Base-by-base conservation (phyloP, 1,140 invertebrate species). In the Heliothis subflexa region DNA sequence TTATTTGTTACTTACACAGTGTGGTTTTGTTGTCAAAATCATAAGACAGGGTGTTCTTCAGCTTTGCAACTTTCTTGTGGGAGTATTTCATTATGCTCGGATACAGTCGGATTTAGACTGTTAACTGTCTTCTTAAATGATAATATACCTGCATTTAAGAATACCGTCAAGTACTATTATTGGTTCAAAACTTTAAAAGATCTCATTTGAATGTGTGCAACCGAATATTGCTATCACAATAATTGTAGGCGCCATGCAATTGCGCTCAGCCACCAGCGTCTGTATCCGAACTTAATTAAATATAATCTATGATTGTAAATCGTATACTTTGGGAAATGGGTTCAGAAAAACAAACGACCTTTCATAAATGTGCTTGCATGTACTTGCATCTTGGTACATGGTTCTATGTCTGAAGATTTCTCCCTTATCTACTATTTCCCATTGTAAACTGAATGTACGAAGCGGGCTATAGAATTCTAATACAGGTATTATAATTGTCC, bases 401-500 rank as follows among this genome's bases (percentile, higher is more conserved):
- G 3, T 33, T 33, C 33, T 40, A 5, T 40, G 33, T 40, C 33
- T 40, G 33, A 40, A 40, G 33, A 40, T 40, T 40, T 40, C 33
- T 9, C 33, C 2, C 33, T 40, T 9, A n/a, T n/a, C n/a, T n/a
- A 18, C 68, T 75, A 62, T 64, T 75, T 75, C 73, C 57, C 57
- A 49, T n/a, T 5, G 73, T 64, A 57, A n/a, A 50, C 57, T 64
- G 57, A n/a, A 54, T 73, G 70, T 73, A 52, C 28, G 66, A 79
- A 75, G 78, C 72, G 52, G 72, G 54, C 62, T 75, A 64, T 71
- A 68, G 62, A 54, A 79, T 66, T 55, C 71, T 75, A 75, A 79
- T 79, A 79, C 78, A 80, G 79, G 74, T 80, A 80, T 80, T 71
- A 66, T 79, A 70, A 64, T 73, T 79, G 74, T 80, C 74, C 74